Conservation (phyloP, 2,797 vertebrate species). For the Enteromius unitaeniatus region DNA sequence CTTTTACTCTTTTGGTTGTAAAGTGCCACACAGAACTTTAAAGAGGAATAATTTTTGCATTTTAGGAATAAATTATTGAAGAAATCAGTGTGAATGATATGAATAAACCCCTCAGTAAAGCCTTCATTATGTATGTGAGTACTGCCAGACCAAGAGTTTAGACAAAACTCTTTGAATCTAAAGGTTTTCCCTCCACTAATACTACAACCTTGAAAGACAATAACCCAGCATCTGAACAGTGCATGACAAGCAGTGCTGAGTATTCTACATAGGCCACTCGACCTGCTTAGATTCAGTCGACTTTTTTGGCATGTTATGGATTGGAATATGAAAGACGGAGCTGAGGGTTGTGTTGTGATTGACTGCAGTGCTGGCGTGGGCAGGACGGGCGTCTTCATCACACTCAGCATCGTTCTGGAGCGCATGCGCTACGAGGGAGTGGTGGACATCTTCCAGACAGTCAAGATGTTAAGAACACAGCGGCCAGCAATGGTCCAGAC, state of each 20-base stretch:
- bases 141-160: not conserved
- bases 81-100: not conserved
- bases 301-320: not conserved
- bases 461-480: conserved; percentile 99
- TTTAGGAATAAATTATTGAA: not conserved
- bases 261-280: not conserved
- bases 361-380: conserved; percentile 93
- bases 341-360: not conserved
- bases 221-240: not conserved
- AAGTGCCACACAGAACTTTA: too few species aligned
- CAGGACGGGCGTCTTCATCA: conserved; percentile 98
- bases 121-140: not conserved
- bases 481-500: conserved; percentile 99
- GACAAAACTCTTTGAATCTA: not conserved
- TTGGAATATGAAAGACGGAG: not conserved
- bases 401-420: conserved; percentile 98
- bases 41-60: too few species aligned
- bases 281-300: not conserved
- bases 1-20: too few species aligned
- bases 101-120: not conserved
- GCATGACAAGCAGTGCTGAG: not conserved
- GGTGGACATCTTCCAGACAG: conserved; percentile 99
- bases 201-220: not conserved
- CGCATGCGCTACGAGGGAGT: conserved; percentile 99
- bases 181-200: not conserved